Evolutionary conservation across 2,888 invertebrate species (phyloP).

Genomic region (Nasonovia ribisnigri): DNA sequence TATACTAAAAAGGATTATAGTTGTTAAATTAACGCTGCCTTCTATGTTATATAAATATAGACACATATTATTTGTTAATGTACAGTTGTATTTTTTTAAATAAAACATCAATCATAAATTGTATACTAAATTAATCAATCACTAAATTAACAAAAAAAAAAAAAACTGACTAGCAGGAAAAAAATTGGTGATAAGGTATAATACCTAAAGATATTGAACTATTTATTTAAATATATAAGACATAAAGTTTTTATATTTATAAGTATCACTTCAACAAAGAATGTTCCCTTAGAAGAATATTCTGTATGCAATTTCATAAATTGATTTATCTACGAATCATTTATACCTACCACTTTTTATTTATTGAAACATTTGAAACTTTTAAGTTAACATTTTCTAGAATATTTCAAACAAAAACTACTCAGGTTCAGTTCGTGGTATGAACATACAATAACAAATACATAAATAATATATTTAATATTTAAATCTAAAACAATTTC

Average conservation of each 20-base stretch:
- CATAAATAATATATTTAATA: no score
- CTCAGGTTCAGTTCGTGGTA: no score
- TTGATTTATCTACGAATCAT: background rate
- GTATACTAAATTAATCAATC: slow-evolving; percentile 18
- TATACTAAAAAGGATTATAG: slow-evolving; percentile 13
- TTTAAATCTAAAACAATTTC: no score
- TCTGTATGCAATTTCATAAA: background rate
- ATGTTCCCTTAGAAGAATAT: background rate
- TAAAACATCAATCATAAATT: slow-evolving; percentile 52
- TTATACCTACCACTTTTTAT: background rate
- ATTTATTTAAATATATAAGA: background rate
- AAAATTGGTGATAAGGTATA: background rate
- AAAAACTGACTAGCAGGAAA: background rate
- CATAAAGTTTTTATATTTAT: background rate
- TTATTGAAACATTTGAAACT: background rate
- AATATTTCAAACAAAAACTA: no score
- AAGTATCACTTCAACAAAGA: background rate
- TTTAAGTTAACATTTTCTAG: no score
- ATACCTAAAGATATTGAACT: background rate
- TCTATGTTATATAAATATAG: slow-evolving; percentile 6
- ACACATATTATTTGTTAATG: background rate
- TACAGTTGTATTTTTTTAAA: background rate
- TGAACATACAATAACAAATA: no score
- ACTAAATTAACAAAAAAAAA: slow-evolving; percentile 17
- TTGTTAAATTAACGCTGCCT: background rate